Conservation (phyloP, 2,888 invertebrate genomes). For the Parnassius glacialis region DNA sequence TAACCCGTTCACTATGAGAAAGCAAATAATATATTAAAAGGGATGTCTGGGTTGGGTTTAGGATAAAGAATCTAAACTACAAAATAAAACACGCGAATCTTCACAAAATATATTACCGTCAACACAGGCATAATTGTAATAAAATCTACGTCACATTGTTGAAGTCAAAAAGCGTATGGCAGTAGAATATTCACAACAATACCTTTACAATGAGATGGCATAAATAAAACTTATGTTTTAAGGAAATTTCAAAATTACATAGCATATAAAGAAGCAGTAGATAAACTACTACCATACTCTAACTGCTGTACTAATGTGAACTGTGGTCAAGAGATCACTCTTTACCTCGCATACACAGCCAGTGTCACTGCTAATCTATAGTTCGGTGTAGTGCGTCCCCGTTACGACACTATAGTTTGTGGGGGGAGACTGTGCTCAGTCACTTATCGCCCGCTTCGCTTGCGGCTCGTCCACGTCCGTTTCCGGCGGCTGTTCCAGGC, state of each 20-base stretch:
- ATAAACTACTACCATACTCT: slow-evolving; percentile 20
- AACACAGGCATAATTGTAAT: slow-evolving; percentile 18
- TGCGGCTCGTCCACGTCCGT: slow-evolving; percentile 68
- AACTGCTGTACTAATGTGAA: slow-evolving; percentile 7
- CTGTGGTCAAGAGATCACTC: slow-evolving; percentile 19
- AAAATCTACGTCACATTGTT: slow-evolving; percentile 16
- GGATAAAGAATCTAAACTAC: slow-evolving; percentile 8
- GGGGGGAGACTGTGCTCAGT: slow-evolving; percentile 35
- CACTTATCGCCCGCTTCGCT: slow-evolving; percentile 48
- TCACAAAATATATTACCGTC: slow-evolving; percentile 26
- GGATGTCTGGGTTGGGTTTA: not conserved
- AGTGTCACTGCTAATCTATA: slow-evolving; percentile 8
- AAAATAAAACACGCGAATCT: slow-evolving; percentile 21
- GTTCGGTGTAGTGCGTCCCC: slow-evolving; percentile 1
- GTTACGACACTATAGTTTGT: not conserved
- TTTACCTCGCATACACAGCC: slow-evolving; percentile 5
- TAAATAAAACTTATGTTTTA: not conserved
- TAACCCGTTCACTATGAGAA: too few relatives aligned
- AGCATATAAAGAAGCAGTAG: not conserved
- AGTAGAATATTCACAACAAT: not conserved
- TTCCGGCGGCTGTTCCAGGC: slow-evolving; percentile 77
- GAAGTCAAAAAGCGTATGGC: slow-evolving; percentile 9
- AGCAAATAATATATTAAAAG: too few relatives aligned
- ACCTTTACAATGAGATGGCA: not conserved
- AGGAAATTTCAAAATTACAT: slow-evolving; percentile 5